Evolutionary conservation across 92 coral and sea anemone species (phyloP), one percentile per base, ranked within the genome.

Genomic region (Galaxea fascicularis): DNA sequence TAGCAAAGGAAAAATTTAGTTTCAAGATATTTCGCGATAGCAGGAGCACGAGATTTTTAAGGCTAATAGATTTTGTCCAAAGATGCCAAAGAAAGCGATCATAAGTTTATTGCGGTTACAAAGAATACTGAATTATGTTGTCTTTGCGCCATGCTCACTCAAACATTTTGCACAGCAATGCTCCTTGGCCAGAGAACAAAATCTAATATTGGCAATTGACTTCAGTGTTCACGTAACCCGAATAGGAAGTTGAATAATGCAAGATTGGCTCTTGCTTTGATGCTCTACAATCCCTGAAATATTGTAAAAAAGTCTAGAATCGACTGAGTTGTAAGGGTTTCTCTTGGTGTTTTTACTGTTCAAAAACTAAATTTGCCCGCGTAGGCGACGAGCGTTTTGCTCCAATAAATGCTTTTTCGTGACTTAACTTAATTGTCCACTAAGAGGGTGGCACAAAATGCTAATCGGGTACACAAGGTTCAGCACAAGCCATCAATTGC

Each of bases 371-470:
- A 26, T 18, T 12, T n/a, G 8, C 25, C 7, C 4, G 7, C 65
- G 10, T 70, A n/a, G 13, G 56, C 24, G 18, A 25, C 76, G 51
- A 4, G 17, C 22, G 16, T 4, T 35, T n/a, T 52, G 24, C 29
- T 66, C 28, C n/a, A 24, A 20, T 66, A 21, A 79, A 29, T 49
- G 13, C 28, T 30, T 8, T 14, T 47, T 65, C 84, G 84, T 79
- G 84, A 79, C 84, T 79, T 14, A 14, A 45, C 21, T 20, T 65
- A 49, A 79, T 65, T 18, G 73, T 29, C 22, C n/a, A n/a, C n/a
- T n/a, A 29, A 54, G 66, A 53, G 74, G 76, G 75, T 44, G 65
- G 21, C 21, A 24, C 6, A 46, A 24, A 10, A 10, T 9, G 59
- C 31, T 71, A 45, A 71, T 71, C 31, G 76, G 27, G 30, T 45